A percentile compares a stretch with the other conserved stretches of the same genome.
phyloP scores from a whole-genome alignment of 2,797 vertebrate genomes.

The Chelmon rostratus region DNA sequence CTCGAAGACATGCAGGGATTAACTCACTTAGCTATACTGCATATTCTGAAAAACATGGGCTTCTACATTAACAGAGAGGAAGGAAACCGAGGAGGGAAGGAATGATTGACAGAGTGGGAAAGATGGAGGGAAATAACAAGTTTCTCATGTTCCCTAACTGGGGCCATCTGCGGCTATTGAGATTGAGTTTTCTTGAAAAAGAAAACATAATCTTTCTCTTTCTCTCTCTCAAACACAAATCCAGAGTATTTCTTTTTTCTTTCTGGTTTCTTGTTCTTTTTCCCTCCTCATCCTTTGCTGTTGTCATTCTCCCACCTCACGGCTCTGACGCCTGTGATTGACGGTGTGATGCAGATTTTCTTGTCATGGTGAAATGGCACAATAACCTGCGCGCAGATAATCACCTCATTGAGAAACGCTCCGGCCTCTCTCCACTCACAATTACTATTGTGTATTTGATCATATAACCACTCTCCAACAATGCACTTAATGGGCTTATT shows the following conservation, averaged over 20 bases:
- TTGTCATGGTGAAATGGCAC: constrained; percentile 74
- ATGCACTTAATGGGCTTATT: constrained; percentile 87
- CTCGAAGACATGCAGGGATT: background rate
- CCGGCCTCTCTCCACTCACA: constrained; percentile 82
- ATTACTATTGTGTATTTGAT: constrained; percentile 88
- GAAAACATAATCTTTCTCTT: background rate
- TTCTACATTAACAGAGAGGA: background rate
- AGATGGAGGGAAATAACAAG: background rate
- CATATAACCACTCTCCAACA: constrained; percentile 85
- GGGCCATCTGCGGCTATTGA: constrained; percentile 5
- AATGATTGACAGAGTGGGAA: background rate
- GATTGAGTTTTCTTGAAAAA: background rate
- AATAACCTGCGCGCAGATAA: constrained; percentile 83
- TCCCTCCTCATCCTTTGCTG: constrained; percentile 24
- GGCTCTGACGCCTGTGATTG: constrained; percentile 65
- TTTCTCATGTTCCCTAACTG: constrained; percentile 18
- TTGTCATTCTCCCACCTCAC: constrained; percentile 51
- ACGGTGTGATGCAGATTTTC: constrained; percentile 71
- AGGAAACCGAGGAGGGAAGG: background rate
- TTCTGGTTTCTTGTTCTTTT: constrained; percentile 11
- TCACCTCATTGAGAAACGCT: constrained; percentile 83
- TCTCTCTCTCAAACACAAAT: background rate
- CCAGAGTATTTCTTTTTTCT: background rate
- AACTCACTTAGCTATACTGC: background rate
- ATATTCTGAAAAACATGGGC: background rate